Conservation (phyloP, 2,797 vertebrate species). For the Psittacula echo region DNA sequence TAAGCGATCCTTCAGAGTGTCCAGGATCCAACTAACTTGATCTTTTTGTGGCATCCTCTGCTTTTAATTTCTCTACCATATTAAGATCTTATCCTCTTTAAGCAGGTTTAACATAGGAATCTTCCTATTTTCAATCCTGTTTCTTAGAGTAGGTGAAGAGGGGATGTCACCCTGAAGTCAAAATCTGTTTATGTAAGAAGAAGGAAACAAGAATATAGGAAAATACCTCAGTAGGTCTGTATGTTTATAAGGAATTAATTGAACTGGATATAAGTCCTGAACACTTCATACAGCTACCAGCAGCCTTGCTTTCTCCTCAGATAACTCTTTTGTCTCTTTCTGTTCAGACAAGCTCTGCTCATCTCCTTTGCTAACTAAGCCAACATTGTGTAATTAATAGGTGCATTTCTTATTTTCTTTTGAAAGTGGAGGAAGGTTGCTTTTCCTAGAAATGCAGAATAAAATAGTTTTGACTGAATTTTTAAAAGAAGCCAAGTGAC, state of each 20-base stretch:
- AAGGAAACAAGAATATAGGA: neutral
- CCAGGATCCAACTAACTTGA: neutral
- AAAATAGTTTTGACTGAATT: neutral
- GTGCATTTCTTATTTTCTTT: neutral
- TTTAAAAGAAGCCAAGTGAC: neutral
- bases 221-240: neutral
- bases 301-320: neutral
- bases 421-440: neutral
- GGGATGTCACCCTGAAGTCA: neutral
- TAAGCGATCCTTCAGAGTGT: neutral
- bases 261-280: neutral
- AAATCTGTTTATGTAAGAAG: neutral
- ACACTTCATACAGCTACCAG: neutral
- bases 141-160: neutral
- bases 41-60: neutral
- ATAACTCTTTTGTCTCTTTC: neutral
- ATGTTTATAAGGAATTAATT: neutral
- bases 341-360: neutral
- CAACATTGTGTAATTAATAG: neutral
- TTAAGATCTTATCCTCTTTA: conserved; percentile 1
- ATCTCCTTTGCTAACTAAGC: neutral
- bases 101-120: neutral
- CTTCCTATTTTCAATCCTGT: neutral
- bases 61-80: neutral
- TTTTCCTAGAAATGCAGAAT: neutral